Conservation (phyloP, 2,113 vertebrate species). For the Alces alces region DNA sequence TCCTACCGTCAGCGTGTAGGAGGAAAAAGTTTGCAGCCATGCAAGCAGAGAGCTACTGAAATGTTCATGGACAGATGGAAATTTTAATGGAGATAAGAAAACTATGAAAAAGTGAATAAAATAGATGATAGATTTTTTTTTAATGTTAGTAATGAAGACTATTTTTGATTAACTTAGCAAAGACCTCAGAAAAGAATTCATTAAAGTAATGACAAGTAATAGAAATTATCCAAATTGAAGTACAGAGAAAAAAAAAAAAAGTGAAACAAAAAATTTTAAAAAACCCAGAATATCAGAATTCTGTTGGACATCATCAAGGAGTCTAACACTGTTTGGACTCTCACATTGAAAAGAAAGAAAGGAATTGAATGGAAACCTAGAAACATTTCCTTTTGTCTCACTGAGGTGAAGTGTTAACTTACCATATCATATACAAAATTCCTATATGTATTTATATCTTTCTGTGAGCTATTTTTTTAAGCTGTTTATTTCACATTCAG, state of each 20-base stretch:
- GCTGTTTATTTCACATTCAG: background rate
- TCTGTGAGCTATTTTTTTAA: background rate
- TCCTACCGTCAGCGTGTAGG: no score
- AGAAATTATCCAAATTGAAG: background rate
- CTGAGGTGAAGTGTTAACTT: background rate
- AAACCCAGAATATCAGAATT: background rate
- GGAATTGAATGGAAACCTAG: background rate
- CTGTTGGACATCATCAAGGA: background rate
- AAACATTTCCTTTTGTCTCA: background rate
- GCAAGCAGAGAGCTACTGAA: background rate
- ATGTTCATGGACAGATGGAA: background rate
- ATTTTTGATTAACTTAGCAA: background rate
- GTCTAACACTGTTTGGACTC: background rate
- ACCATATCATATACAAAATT: background rate
- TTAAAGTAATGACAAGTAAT: background rate
- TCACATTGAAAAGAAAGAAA: background rate
- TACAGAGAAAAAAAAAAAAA: background rate
- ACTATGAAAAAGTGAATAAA: background rate
- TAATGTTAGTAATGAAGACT: background rate
- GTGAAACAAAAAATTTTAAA: accelerated
- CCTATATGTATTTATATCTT: background rate
- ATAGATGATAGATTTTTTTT: background rate
- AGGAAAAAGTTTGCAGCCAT: background rate
- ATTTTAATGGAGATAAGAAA: background rate
- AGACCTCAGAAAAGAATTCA: background rate